These are phyloP conservation scores for Laodelphax striatellus DNA, from an alignment of 1,140 invertebrate genomes.

Conservation along the genomic window DNA sequence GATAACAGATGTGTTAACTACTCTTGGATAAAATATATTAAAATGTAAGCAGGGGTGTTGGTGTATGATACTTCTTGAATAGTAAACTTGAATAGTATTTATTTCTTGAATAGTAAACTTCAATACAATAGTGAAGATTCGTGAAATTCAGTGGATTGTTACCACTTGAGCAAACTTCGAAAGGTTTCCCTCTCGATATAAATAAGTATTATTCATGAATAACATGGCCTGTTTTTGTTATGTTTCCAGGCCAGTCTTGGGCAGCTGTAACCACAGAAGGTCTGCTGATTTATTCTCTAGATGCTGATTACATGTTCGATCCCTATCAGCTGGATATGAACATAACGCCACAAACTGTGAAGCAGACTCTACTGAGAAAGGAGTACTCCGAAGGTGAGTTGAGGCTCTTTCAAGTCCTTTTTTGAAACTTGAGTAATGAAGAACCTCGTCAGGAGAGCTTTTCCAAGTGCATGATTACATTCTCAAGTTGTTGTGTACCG, in stretches of 20 bases:
- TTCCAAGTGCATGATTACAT: too few species aligned
- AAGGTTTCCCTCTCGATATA: conserved; percentile 1
- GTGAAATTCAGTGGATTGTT: too few species aligned
- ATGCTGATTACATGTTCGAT: conserved; percentile 64
- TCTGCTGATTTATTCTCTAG: conserved; percentile 79
- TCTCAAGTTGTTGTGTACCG: too few species aligned
- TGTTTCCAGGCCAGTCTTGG: conserved; percentile 62
- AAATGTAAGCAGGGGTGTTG: too few species aligned
- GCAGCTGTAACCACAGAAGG: conserved; percentile 90
- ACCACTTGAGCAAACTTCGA: too few species aligned
- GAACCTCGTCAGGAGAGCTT: too few species aligned
- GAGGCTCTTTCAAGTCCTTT: background rate
- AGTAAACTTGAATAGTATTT: too few species aligned
- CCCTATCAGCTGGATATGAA: conserved; percentile 72
- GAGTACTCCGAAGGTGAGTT: conserved; percentile 49
- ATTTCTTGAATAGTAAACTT: too few species aligned
- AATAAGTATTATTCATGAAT: background rate
- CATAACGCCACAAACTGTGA: conserved; percentile 65
- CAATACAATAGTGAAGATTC: too few species aligned
- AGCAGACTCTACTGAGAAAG: conserved; percentile 44
- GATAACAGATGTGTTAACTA: too few species aligned
- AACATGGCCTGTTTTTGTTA: background rate
- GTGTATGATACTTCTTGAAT: too few species aligned
- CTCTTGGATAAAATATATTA: too few species aligned
- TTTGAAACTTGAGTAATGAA: background rate